Evolutionary conservation across 2,113 vertebrate genomes (phyloP).

Genomic region (Rousettus leschenaultii): DNA sequence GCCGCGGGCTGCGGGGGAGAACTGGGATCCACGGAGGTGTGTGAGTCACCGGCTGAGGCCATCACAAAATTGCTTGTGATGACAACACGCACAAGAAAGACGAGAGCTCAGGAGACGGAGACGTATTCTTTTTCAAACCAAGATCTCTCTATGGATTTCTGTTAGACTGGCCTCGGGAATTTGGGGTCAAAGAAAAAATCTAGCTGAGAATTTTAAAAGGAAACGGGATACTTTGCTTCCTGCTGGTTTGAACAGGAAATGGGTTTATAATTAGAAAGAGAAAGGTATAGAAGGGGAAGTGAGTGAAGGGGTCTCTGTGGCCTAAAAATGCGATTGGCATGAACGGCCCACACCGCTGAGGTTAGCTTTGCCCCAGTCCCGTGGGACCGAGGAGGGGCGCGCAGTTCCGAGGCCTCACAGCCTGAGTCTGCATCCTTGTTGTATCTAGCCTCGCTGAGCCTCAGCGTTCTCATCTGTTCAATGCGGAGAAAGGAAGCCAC

Average conservation of each 20-base stretch:
- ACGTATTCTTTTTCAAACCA: background rate
- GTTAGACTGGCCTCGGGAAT: background rate
- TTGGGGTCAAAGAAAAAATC: background rate
- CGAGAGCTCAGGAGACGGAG: accelerated
- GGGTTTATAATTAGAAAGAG: background rate
- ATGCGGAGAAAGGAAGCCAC: background rate
- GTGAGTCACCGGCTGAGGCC: background rate
- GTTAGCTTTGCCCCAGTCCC: accelerated
- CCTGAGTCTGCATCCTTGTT: accelerated
- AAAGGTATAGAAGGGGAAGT: background rate
- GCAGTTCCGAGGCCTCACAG: background rate
- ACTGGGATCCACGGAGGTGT: accelerated
- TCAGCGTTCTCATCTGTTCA: background rate
- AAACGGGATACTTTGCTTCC: background rate
- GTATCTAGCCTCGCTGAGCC: background rate
- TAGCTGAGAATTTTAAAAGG: background rate
- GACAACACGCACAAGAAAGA: background rate
- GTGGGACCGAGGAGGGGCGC: accelerated
- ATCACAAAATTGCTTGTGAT: background rate
- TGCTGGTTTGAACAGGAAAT: background rate
- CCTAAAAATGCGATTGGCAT: background rate
- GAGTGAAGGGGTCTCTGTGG: background rate
- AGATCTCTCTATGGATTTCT: background rate
- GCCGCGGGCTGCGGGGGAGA: accelerated
- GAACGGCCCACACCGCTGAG: accelerated